Conservation (phyloP, 2,888 invertebrate species). For the Saturnia japonica region DNA sequence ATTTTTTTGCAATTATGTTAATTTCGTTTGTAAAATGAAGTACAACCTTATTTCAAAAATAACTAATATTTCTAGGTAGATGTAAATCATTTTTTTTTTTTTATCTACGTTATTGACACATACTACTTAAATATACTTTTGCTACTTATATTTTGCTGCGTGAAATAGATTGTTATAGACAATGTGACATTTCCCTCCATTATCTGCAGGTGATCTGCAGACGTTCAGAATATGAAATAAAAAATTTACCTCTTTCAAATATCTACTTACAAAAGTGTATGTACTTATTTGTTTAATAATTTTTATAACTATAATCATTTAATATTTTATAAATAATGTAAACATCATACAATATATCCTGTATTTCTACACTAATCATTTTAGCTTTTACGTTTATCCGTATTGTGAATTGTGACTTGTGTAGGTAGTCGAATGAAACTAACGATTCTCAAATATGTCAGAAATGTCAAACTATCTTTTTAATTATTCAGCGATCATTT, state of each 20-base stretch:
- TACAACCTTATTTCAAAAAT: too few relatives aligned
- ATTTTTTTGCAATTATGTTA: background rate
- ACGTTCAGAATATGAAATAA: background rate
- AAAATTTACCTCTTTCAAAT: background rate
- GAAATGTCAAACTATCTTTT: background rate
- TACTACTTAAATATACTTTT: too few relatives aligned
- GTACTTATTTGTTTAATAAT: background rate
- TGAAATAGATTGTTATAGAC: background rate
- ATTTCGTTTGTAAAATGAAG: background rate
- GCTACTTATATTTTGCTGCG: background rate
- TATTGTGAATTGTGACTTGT: background rate
- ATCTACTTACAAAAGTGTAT: background rate
- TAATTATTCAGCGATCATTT: background rate
- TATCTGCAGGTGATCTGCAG: background rate
- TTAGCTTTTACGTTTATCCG: background rate
- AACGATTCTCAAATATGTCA: background rate
- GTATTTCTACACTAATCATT: background rate
- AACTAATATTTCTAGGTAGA: too few relatives aligned
- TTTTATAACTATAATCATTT: background rate
- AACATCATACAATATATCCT: background rate
- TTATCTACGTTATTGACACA: too few relatives aligned
- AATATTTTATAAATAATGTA: background rate
- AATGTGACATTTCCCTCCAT: conserved; percentile 14
- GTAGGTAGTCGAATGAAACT: background rate
- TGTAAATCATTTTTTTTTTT: background rate